Conservation (phyloP, 2,797 vertebrate species). For the Rousettus madagascariensis region DNA sequence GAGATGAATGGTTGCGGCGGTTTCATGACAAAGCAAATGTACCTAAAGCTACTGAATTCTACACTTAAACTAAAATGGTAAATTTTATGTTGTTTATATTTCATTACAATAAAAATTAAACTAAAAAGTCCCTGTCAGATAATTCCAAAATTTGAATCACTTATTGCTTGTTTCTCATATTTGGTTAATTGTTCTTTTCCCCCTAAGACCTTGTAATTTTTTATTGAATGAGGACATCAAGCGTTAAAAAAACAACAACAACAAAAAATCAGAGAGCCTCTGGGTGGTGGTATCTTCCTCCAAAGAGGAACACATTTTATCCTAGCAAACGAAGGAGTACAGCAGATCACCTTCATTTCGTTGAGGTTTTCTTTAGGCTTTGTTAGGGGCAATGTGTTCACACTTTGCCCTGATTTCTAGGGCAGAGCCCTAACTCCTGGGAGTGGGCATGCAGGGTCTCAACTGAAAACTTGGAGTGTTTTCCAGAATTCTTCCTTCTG, state of each 20-base stretch:
- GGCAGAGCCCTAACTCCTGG: neutral
- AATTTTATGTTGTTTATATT: neutral
- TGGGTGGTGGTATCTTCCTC: neutral
- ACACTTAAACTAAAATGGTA: neutral
- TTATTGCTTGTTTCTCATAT: neutral
- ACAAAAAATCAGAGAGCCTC: neutral
- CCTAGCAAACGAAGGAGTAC: neutral
- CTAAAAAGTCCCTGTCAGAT: neutral
- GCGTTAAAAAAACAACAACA: neutral
- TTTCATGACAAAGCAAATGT: neutral
- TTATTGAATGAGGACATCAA: neutral
- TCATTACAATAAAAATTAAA: neutral
- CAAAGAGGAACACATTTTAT: neutral
- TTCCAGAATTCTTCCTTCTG: neutral
- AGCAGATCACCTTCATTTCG: neutral
- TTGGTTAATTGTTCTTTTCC: neutral
- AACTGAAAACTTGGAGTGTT: neutral
- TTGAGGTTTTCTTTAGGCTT: neutral
- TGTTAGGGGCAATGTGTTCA: neutral
- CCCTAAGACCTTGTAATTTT: neutral
- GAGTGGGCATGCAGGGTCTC: neutral
- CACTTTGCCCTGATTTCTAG: neutral
- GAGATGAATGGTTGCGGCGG: neutral
- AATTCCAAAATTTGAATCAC: conserved; percentile 25
- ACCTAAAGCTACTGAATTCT: neutral